A percentile compares a stretch with the other conserved stretches of the same genome.
Conservation (phyloP, 2,888 invertebrate genomes). For the Clitarchus hookeri region DNA sequence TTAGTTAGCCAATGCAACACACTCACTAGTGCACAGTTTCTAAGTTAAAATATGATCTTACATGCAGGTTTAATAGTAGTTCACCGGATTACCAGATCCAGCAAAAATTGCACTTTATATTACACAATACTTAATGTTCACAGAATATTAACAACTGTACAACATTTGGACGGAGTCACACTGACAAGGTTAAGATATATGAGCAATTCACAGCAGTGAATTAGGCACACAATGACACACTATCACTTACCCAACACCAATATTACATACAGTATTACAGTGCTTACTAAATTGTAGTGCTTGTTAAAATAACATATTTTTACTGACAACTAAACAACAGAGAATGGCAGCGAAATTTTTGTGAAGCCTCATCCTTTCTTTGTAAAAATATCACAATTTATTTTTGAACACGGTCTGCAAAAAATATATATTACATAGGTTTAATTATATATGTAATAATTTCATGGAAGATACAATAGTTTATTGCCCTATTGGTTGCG, state of each 20-base stretch:
- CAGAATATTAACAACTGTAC: neutral
- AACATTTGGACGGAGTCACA: neutral
- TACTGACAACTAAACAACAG: neutral
- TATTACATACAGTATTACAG: neutral
- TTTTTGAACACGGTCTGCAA: too few species aligned
- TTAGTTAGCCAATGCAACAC: too few species aligned
- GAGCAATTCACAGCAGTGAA: neutral
- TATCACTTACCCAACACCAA: constrained; percentile 3
- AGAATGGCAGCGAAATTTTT: too few species aligned
- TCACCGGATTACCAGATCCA: neutral
- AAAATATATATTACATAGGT: too few species aligned
- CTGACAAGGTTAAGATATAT: neutral
- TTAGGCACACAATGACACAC: constrained; percentile 5
- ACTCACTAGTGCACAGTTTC: too few species aligned
- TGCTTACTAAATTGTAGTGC: neutral
- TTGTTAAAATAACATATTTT: neutral
- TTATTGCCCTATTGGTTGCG: too few species aligned
- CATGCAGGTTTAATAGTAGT: neutral
- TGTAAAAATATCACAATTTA: too few species aligned
- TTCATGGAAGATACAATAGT: too few species aligned
- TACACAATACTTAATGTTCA: neutral
- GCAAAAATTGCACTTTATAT: neutral
- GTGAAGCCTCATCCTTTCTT: too few species aligned
- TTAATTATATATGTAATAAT: too few species aligned
- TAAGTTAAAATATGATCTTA: neutral